phyloP scores from a whole-genome alignment of 2,888 invertebrate species.

The Agriopis marginaria region DNA sequence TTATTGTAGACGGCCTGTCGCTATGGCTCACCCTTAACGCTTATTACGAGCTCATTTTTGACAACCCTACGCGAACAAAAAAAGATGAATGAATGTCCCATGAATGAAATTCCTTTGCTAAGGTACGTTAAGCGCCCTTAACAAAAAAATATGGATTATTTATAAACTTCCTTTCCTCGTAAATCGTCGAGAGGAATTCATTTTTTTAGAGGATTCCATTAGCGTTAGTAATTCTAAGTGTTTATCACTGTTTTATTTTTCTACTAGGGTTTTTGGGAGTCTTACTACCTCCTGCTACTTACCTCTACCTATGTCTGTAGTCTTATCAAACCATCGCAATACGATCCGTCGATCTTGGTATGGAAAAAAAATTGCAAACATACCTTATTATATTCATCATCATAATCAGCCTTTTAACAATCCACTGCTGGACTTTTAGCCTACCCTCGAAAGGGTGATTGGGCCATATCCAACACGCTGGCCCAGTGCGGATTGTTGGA shows the following conservation, averaged over 20 bases:
- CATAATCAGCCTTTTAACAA: no score
- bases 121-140: constrained; percentile 71
- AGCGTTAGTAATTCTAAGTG: neutral
- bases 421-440: no score
- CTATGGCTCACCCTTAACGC: constrained; percentile 66
- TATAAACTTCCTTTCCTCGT: constrained; percentile 70
- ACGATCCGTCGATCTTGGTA: no score
- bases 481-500: no score
- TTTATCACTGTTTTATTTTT: neutral
- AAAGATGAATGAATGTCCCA: constrained; percentile 66
- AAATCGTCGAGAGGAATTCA: constrained; percentile 50
- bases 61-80: constrained; percentile 66
- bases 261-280: no score
- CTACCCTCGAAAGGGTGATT: no score
- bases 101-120: constrained; percentile 79
- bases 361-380: no score
- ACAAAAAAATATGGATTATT: constrained; percentile 52
- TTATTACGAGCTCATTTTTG: constrained; percentile 63
- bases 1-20: constrained; percentile 78
- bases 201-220: constrained; percentile 19
- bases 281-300: no score
- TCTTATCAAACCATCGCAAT: no score
- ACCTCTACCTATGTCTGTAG: no score
- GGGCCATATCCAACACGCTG: no score
- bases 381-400: no score